phyloP scores from a whole-genome alignment of 2,888 invertebrate species.

The Drosophila mimica region DNA sequence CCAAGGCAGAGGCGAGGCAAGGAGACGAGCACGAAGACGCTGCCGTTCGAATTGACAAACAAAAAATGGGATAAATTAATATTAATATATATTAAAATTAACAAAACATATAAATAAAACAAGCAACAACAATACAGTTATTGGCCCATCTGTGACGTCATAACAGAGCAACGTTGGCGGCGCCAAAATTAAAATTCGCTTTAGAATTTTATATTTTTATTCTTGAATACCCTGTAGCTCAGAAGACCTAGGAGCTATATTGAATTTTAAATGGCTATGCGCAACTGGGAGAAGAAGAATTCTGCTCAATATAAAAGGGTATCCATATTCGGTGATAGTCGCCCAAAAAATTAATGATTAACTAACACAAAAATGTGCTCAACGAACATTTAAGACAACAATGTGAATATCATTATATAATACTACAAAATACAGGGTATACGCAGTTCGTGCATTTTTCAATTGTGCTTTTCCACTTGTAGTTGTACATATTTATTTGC shows the following conservation, averaged over 20 bases:
- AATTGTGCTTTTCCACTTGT: not conserved
- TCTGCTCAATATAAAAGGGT: not conserved
- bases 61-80: conserved; percentile 78
- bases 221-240: conserved; percentile 15
- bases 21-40: conserved; percentile 30
- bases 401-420: not conserved
- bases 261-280: not conserved
- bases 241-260: not conserved
- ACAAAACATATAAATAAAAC: conserved; percentile 30
- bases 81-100: conserved; percentile 56
- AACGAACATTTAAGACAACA: not conserved
- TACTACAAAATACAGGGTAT: conserved; percentile 11
- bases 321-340: not conserved
- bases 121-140: conserved; percentile 22
- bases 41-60: conserved; percentile 64
- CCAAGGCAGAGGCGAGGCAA: conserved; percentile 2
- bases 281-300: not conserved
- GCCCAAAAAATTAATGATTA: not conserved
- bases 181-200: conserved; percentile 42
- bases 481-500: not conserved
- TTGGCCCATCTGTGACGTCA: conserved; percentile 57
- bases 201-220: conserved; percentile 27
- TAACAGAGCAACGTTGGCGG: conserved; percentile 20
- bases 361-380: not conserved
- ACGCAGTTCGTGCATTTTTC: conserved; percentile 1